phyloP scores from a whole-genome alignment of 2,888 invertebrate species.

The Aquatica leii region DNA sequence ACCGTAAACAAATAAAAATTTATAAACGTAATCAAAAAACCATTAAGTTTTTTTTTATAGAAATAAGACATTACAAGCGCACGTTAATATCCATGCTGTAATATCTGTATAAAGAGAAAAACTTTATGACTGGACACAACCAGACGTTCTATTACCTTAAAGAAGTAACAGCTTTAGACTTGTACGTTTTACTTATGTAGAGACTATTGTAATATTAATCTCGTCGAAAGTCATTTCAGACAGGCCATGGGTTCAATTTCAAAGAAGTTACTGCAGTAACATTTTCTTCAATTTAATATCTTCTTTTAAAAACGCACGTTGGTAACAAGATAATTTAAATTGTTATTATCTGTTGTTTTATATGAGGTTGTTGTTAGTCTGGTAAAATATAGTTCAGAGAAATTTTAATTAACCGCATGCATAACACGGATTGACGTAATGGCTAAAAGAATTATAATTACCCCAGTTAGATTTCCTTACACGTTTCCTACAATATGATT shows the following conservation, averaged over 20 bases:
- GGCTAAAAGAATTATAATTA: no score
- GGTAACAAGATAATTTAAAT: no score
- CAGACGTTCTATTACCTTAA: slow-evolving; percentile 21
- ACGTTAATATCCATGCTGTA: not conserved
- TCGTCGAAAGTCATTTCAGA: slow-evolving; percentile 1
- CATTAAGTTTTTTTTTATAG: not conserved
- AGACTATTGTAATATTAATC: not conserved
- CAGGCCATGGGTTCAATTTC: slow-evolving; percentile 15
- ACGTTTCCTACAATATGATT: no score
- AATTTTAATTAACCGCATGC: no score
- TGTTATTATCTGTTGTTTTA: no score
- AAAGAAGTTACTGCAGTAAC: not conserved
- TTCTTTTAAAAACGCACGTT: no score
- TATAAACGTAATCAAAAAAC: slow-evolving; percentile 2
- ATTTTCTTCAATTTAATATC: no score
- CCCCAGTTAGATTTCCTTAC: no score
- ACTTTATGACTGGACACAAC: slow-evolving; percentile 19
- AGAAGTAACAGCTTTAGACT: slow-evolving; percentile 11
- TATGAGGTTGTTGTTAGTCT: no score
- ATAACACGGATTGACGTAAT: no score
- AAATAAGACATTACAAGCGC: not conserved
- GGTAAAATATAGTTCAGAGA: no score
- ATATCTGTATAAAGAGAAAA: slow-evolving; percentile 12
- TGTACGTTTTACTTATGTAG: slow-evolving; percentile 10
- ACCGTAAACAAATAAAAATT: slow-evolving; percentile 1